phyloP scores from a whole-genome alignment of 1,140 invertebrate genomes.

The Chironomus tepperi region DNA sequence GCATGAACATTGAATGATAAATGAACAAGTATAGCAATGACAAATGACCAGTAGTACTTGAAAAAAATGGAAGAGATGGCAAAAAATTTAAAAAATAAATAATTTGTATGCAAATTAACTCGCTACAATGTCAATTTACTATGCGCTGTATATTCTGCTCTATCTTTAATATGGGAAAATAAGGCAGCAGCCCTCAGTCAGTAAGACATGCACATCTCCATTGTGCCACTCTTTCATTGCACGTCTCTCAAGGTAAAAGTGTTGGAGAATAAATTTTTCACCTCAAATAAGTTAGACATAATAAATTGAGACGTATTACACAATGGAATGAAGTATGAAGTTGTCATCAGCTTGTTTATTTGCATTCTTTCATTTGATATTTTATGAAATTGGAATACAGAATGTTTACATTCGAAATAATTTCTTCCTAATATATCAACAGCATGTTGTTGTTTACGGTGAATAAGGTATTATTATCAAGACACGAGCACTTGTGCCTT shows the following conservation, averaged over 20 bases:
- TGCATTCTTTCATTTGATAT: too few species aligned
- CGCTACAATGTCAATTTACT: not conserved
- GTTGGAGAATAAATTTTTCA: not conserved
- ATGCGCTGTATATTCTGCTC: not conserved
- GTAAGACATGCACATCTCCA: not conserved
- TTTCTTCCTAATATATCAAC: too few species aligned
- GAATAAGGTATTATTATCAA: too few species aligned
- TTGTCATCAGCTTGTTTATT: too few species aligned
- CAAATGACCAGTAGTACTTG: slow-evolving; percentile 11
- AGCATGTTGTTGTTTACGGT: too few species aligned
- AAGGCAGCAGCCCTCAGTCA: not conserved
- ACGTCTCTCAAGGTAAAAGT: not conserved
- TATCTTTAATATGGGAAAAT: not conserved
- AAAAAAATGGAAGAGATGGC: not conserved
- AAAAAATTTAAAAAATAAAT: not conserved
- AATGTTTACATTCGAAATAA: too few species aligned
- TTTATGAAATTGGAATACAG: too few species aligned
- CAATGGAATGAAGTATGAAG: not conserved
- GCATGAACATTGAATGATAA: not conserved
- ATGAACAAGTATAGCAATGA: not conserved
- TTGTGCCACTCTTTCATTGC: not conserved
- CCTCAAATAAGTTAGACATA: not conserved
- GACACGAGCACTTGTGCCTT: too few species aligned
- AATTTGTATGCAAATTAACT: slow-evolving; percentile 18
- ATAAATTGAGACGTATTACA: not conserved